phyloP scores from a whole-genome alignment of 2,797 vertebrate genomes.

The Euthynnus affinis region DNA sequence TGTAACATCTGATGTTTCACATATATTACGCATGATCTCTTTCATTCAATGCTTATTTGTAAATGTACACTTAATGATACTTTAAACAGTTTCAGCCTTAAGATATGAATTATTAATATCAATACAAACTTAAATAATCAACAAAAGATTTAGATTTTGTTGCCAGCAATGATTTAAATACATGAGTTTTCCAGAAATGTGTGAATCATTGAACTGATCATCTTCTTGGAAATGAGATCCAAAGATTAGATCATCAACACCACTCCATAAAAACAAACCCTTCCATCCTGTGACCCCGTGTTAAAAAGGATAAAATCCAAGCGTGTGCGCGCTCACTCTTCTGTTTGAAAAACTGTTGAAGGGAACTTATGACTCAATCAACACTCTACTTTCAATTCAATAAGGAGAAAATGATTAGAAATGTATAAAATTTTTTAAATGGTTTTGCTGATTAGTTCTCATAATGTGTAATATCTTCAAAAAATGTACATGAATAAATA shows the following conservation, averaged over 20 bases:
- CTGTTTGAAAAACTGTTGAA: conserved; percentile 21
- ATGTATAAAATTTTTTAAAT: too few species aligned
- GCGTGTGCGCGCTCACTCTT: background rate
- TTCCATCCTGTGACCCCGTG: conserved; percentile 56
- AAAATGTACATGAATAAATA: too few species aligned
- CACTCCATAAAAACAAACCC: conserved; percentile 45
- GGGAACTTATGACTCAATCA: background rate
- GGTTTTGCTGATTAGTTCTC: background rate
- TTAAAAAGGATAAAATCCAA: conserved; percentile 32
- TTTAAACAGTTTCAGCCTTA: conserved; percentile 12
- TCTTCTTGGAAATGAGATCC: conserved; percentile 46
- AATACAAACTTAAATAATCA: background rate
- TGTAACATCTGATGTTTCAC: conserved; percentile 35
- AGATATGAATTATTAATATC: conserved; percentile 3
- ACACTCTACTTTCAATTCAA: background rate
- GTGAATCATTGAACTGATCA: conserved; percentile 43
- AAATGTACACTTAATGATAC: conserved; percentile 1
- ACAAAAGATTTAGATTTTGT: background rate
- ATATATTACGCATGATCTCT: background rate
- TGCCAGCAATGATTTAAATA: background rate
- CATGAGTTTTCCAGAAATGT: conserved; percentile 15
- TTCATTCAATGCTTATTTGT: conserved; percentile 10
- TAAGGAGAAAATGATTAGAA: background rate
- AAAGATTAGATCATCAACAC: conserved; percentile 34
- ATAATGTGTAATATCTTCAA: background rate